These are phyloP conservation scores for Aphidius colemani DNA, from an alignment of 2,888 invertebrate genomes.

Conservation along the genomic window DNA sequence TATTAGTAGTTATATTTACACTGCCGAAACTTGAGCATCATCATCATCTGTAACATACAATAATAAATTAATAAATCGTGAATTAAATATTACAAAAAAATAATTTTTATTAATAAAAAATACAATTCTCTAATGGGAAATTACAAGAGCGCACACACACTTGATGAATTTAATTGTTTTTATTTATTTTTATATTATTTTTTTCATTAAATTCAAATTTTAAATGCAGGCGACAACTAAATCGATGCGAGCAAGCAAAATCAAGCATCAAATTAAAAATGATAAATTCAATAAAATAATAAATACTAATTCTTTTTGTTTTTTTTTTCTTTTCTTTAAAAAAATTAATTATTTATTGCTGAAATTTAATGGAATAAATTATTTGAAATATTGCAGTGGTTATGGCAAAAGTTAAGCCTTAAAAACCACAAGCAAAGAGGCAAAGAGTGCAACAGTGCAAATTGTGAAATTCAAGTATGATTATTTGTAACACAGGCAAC, in stretches of 20 bases:
- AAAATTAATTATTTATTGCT: too few relatives aligned
- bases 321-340: too few relatives aligned
- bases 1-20: constrained; percentile 48
- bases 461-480: constrained; percentile 30
- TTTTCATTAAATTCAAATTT: too few relatives aligned
- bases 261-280: constrained; percentile 14
- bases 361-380: background rate
- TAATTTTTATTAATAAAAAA: too few relatives aligned
- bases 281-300: background rate
- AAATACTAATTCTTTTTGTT: too few relatives aligned
- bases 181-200: too few relatives aligned
- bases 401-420: constrained; percentile 33
- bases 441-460: constrained; percentile 37
- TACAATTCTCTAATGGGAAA: too few relatives aligned
- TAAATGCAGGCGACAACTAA: constrained; percentile 17
- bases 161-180: too few relatives aligned
- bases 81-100: background rate
- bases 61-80: constrained; percentile 27
- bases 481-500: background rate
- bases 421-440: constrained; percentile 30
- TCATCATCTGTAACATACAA: constrained; percentile 66
- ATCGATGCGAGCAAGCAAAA: constrained; percentile 44
- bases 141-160: too few relatives aligned
- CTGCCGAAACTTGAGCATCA: constrained; percentile 71
- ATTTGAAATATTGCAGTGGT: constrained; percentile 20